Evolutionary conservation across 2,113 vertebrate genomes (phyloP).

Genomic region (Candoia aspera): DNA sequence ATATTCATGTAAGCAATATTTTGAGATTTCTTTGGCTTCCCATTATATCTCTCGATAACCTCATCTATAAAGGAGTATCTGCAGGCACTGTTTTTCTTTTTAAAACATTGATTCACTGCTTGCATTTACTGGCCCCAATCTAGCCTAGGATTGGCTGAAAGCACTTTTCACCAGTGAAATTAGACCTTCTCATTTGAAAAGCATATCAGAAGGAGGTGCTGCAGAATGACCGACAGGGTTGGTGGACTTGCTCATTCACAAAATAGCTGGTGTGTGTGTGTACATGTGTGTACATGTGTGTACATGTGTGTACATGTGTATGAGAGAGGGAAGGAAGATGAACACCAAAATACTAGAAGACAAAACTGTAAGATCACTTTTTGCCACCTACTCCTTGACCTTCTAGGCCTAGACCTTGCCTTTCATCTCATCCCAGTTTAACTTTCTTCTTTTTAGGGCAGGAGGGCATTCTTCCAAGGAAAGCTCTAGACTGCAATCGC

Average conservation of each 20-base stretch:
- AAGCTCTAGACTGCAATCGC: too few species aligned
- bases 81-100: background rate
- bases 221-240: background rate
- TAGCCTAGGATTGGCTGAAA: background rate
- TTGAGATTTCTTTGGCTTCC: background rate
- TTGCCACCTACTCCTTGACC: background rate
- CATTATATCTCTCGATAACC: background rate
- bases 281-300: background rate
- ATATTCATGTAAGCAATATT: background rate
- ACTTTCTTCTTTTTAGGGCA: too few species aligned
- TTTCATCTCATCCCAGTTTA: too few species aligned
- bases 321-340: background rate
- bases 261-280: background rate
- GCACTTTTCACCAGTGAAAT: background rate
- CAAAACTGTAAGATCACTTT: background rate
- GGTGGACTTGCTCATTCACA: background rate
- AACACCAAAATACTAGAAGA: background rate
- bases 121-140: background rate
- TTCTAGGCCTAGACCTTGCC: too few species aligned
- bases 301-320: background rate
- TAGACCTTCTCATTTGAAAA: background rate
- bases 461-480: too few species aligned
- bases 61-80: background rate
- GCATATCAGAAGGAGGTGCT: background rate
- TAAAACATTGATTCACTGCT: background rate